phyloP scores from a whole-genome alignment of 2,888 invertebrate species.

The Hypomecis atomaria region DNA sequence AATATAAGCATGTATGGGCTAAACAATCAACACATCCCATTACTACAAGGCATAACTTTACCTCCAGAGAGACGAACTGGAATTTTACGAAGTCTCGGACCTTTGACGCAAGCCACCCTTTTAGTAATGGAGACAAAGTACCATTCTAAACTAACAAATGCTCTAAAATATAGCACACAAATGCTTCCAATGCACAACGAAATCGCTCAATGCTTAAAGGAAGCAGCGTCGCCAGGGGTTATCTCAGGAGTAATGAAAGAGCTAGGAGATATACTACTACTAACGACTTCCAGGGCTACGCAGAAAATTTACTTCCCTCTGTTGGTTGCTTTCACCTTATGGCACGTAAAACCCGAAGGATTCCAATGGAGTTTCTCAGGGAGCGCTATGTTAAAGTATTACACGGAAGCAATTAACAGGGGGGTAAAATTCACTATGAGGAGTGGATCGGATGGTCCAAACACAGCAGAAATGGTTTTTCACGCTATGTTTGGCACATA shows the following conservation, averaged over 20 bases:
- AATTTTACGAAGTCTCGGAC: slow-evolving; percentile 7
- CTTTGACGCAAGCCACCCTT: slow-evolving; percentile 1
- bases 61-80: slow-evolving; percentile 10
- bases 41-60: slow-evolving; percentile 11
- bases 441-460: neutral
- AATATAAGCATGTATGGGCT: slow-evolving; percentile 9
- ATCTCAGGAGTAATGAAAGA: neutral
- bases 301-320: neutral
- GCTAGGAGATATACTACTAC: neutral
- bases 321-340: neutral
- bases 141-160: slow-evolving; percentile 3
- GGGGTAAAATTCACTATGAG: neutral
- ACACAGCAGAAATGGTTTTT: neutral
- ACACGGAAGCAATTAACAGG: neutral
- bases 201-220: slow-evolving; percentile 2
- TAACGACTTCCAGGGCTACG: slow-evolving; percentile 3
- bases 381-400: neutral
- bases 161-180: slow-evolving; percentile 4
- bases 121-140: slow-evolving; percentile 13
- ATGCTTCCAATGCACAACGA: slow-evolving; percentile 8
- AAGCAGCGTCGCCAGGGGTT: neutral
- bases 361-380: neutral
- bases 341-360: neutral
- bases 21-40: slow-evolving; percentile 10
- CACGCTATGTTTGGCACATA: slow-evolving; percentile 1